Conservation (phyloP, 2,888 invertebrate species). For the Scaptomyza polygonia region DNA sequence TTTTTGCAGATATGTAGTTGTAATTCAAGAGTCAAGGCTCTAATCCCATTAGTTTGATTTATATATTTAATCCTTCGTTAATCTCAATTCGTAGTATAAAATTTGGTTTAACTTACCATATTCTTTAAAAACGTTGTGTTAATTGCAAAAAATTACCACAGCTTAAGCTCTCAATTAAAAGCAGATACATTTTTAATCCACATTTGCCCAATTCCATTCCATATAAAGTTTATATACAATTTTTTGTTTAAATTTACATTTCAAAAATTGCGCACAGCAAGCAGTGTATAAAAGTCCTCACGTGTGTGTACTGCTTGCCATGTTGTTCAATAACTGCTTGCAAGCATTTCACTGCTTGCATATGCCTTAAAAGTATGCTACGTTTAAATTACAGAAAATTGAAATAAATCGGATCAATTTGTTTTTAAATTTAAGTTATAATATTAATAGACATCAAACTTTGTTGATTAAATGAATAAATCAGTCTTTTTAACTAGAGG, state of each 20-base stretch:
- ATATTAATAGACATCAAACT: neutral
- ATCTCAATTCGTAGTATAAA: neutral
- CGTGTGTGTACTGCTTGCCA: slow-evolving; percentile 14
- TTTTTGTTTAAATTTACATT: neutral
- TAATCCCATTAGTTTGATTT: neutral
- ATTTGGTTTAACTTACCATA: neutral
- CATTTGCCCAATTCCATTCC: neutral
- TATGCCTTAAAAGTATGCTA: slow-evolving; percentile 30
- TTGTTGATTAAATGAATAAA: no score
- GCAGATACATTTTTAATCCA: no score
- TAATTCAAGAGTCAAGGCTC: neutral
- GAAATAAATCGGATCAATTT: neutral
- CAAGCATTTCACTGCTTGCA: slow-evolving; percentile 7
- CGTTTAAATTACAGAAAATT: slow-evolving; percentile 1
- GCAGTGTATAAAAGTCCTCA: neutral
- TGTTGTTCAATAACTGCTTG: slow-evolving; percentile 7
- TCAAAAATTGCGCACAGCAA: slow-evolving; percentile 17
- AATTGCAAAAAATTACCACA: neutral
- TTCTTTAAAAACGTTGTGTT: neutral
- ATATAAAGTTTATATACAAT: neutral
- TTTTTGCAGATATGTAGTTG: neutral
- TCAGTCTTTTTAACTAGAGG: no score
- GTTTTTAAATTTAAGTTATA: neutral
- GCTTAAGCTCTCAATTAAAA: no score
- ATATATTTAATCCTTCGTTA: rapidly evolving